Evolutionary conservation across 2,888 invertebrate genomes (phyloP).

Genomic region (Periphyllus acericola): DNA sequence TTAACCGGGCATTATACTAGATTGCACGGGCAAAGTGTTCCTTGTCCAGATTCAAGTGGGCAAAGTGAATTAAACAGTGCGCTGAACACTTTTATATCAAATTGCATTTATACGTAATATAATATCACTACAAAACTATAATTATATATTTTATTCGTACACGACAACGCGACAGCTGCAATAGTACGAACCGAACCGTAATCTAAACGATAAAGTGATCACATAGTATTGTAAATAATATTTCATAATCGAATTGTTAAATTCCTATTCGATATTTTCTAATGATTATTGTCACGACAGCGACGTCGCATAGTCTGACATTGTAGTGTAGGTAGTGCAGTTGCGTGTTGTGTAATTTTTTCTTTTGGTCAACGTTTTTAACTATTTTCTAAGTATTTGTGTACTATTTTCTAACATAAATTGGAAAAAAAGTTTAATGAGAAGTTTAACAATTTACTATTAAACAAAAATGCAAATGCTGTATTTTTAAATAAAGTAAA

Average conservation of each 20-base stretch:
- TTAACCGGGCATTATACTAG: neutral
- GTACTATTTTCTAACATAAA: neutral
- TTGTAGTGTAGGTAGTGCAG: too few species aligned
- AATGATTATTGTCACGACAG: neutral
- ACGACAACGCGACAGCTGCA: neutral
- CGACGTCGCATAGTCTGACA: neutral
- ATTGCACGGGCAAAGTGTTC: neutral
- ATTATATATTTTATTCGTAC: neutral
- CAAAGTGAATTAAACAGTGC: neutral
- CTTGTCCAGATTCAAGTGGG: neutral
- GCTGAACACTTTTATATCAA: too few species aligned
- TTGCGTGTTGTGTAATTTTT: too few species aligned
- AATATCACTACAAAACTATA: neutral
- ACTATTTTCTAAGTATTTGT: too few species aligned
- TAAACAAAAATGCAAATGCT: neutral
- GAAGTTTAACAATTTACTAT: neutral
- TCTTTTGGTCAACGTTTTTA: neutral
- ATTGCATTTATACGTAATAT: neutral
- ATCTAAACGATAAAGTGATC: too few species aligned
- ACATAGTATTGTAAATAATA: too few species aligned
- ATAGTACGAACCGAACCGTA: neutral
- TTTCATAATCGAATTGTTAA: too few species aligned
- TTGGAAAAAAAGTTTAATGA: neutral
- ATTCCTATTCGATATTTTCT: too few species aligned
- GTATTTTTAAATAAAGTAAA: constrained; percentile 10